Evolutionary conservation across 64 coral and sea anemone genomes (phyloP).

Genomic region (Platygyra sinensis): DNA sequence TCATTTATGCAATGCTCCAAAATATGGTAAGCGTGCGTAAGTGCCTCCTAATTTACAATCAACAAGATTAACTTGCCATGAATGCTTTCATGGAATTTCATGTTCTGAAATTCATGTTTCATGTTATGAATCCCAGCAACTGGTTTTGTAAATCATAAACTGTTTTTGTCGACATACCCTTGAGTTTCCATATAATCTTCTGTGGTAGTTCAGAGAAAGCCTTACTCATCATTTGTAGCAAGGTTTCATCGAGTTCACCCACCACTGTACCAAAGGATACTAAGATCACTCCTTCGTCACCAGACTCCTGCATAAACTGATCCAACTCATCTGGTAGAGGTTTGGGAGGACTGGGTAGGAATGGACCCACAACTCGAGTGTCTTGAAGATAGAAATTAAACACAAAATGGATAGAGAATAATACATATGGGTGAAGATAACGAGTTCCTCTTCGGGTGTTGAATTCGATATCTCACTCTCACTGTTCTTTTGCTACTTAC

Average conservation of each 20-base stretch:
- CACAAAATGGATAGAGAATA: neutral
- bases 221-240: conserved; percentile 14
- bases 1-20: too few relatives aligned
- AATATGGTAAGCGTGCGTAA: too few relatives aligned
- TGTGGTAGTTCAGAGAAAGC: conserved; percentile 46
- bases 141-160: too few relatives aligned
- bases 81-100: too few relatives aligned
- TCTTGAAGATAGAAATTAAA: conserved; percentile 7
- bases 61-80: too few relatives aligned
- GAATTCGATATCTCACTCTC: too few relatives aligned
- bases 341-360: conserved; percentile 56
- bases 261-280: conserved; percentile 73
- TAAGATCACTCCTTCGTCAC: conserved; percentile 68
- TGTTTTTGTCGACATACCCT: neutral
- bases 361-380: conserved; percentile 53
- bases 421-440: too few relatives aligned
- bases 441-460: too few relatives aligned
- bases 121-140: too few relatives aligned
- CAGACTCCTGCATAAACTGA: conserved; percentile 50
- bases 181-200: conserved; percentile 41
- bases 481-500: too few relatives aligned
- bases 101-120: too few relatives aligned
- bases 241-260: neutral
- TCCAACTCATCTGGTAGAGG: conserved; percentile 67
- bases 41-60: too few relatives aligned